Evolutionary conservation across 2,113 vertebrate genomes (phyloP).

Genomic region (Stercorarius parasiticus): DNA sequence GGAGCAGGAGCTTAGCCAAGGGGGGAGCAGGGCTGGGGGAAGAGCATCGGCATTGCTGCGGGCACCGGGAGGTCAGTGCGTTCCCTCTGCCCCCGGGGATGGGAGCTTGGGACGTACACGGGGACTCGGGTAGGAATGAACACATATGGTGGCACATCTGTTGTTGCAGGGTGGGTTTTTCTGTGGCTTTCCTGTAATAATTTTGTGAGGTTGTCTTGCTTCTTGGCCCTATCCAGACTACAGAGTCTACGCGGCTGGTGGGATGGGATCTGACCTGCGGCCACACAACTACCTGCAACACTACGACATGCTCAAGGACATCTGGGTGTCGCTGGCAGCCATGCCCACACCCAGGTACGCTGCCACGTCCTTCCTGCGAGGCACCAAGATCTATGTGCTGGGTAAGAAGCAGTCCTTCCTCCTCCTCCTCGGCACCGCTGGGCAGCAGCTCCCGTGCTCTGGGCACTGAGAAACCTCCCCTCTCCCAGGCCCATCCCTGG

Average conservation of each 20-base stretch:
- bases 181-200: neutral
- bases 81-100: neutral
- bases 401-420: constrained; percentile 64
- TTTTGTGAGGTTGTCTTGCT: neutral
- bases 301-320: constrained; percentile 93
- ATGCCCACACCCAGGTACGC: constrained; percentile 95
- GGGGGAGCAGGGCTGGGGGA: neutral
- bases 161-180: neutral
- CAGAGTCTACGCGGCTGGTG: constrained; percentile 88
- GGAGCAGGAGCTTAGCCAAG: neutral
- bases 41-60: neutral
- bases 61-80: neutral
- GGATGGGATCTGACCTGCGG: constrained; percentile 92
- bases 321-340: constrained; percentile 91
- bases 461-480: neutral
- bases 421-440: neutral
- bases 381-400: constrained; percentile 91
- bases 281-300: constrained; percentile 93
- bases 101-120: accelerated
- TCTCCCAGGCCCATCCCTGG: neutral
- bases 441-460: neutral
- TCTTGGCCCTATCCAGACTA: constrained; percentile 75
- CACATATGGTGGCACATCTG: accelerated
- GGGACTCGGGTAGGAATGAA: neutral
- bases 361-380: constrained; percentile 85